A percentile compares a stretch with the other conserved stretches of the same genome.
Evolutionary conservation across 2,888 invertebrate species (phyloP).

Genomic region (Anarsia innoxiella): DNA sequence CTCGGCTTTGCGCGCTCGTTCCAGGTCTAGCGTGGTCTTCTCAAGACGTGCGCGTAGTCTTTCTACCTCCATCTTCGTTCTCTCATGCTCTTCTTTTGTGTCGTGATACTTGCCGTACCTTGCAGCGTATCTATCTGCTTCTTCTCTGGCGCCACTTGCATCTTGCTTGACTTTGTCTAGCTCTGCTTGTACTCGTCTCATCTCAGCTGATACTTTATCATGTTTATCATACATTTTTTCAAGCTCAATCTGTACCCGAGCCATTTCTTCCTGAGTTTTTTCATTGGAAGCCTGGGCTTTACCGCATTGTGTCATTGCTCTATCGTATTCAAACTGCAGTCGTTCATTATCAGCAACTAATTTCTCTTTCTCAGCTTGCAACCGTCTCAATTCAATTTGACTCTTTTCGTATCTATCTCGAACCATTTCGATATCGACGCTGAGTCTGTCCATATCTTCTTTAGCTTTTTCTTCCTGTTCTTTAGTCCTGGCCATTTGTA

Average conservation of each 20-base stretch:
- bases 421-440: slow-evolving; percentile 89
- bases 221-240: slow-evolving; percentile 95
- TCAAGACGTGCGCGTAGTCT: slow-evolving; percentile 86
- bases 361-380: slow-evolving; percentile 91
- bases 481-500: slow-evolving; percentile 89
- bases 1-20: slow-evolving; percentile 82
- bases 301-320: slow-evolving; percentile 89
- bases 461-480: slow-evolving; percentile 94
- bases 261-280: slow-evolving; percentile 92
- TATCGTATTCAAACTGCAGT: slow-evolving; percentile 88
- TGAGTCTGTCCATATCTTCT: slow-evolving; percentile 84
- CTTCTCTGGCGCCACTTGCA: slow-evolving; percentile 85
- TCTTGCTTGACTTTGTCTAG: slow-evolving; percentile 81
- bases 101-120: slow-evolving; percentile 86
- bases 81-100: slow-evolving; percentile 84
- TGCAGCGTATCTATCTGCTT: slow-evolving; percentile 82
- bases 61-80: slow-evolving; percentile 87
- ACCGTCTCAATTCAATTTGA: slow-evolving; percentile 86
- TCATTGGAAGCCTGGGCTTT: slow-evolving; percentile 91
- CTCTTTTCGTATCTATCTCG: slow-evolving; percentile 92
- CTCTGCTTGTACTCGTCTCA: slow-evolving; percentile 87
- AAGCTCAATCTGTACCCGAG: slow-evolving; percentile 88
- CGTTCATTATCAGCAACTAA: slow-evolving; percentile 88
- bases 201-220: slow-evolving; percentile 87
- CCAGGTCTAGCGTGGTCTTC: slow-evolving; percentile 86